Conservation (phyloP, 2,113 vertebrate genomes). For the Reinhardtius hippoglossoides region DNA sequence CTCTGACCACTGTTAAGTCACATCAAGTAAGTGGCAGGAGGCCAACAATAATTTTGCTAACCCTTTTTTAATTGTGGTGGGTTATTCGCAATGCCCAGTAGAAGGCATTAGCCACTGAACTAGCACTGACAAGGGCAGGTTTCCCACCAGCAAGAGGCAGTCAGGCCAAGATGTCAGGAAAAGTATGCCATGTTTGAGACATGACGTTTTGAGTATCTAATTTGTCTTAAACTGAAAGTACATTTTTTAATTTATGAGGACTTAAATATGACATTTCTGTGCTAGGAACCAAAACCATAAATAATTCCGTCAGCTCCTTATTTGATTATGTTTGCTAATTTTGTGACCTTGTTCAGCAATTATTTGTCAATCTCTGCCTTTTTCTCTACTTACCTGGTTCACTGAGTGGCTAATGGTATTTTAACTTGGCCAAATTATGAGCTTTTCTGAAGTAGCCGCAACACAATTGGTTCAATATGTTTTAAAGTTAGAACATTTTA, state of each 20-base stretch:
- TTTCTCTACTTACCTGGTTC: conserved; percentile 79
- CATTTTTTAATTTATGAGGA: conserved; percentile 2
- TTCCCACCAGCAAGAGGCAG: conserved; percentile 57
- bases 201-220: neutral
- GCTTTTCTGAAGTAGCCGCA: conserved; percentile 53
- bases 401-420: conserved; percentile 79
- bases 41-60: conserved; percentile 77
- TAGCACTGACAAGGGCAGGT: conserved; percentile 64
- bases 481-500: conserved; percentile 33
- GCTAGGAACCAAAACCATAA: conserved; percentile 53
- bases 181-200: neutral
- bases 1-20: conserved; percentile 65
- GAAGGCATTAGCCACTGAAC: conserved; percentile 48
- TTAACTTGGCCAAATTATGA: conserved; percentile 73
- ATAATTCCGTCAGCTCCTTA: conserved; percentile 68
- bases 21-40: conserved; percentile 67
- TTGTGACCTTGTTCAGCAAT: conserved; percentile 81
- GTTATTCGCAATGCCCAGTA: conserved; percentile 65
- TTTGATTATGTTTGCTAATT: conserved; percentile 79
- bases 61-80: conserved; percentile 76
- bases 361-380: conserved; percentile 72
- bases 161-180: conserved; percentile 42
- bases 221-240: conserved; percentile 5
- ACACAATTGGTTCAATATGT: conserved; percentile 69
- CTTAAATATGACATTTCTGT: conserved; percentile 2